A percentile compares a stretch with the other conserved stretches of the same genome.
Evolutionary conservation across 2,888 invertebrate genomes (phyloP).

Genomic region (Euclidia mi): DNA sequence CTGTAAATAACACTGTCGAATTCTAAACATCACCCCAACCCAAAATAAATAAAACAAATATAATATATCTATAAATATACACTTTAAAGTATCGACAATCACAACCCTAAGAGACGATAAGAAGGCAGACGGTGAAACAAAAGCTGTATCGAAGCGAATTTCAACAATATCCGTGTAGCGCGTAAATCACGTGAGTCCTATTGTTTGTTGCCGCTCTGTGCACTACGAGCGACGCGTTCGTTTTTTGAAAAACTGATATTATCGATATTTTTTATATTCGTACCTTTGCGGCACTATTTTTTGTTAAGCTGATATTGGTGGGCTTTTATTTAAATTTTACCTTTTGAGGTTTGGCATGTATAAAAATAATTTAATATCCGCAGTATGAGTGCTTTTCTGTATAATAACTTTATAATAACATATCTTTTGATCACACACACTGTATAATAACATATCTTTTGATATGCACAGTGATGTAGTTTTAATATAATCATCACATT

Average conservation of each 20-base stretch:
- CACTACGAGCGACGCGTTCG: conserved; percentile 40
- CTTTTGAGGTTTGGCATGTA: no score
- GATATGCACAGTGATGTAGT: no score
- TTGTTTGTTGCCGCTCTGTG: conserved; percentile 57
- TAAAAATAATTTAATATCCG: no score
- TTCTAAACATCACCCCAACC: neutral
- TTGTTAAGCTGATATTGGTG: neutral
- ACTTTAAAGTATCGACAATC: conserved; percentile 38
- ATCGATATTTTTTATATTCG: conserved; percentile 49
- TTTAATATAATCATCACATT: no score
- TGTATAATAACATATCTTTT: no score
- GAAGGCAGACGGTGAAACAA: conserved; percentile 56
- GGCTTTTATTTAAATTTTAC: no score
- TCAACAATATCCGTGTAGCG: conserved; percentile 55
- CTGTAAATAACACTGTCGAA: no score
- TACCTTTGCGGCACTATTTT: conserved; percentile 32
- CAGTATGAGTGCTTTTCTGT: no score
- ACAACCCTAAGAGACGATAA: conserved; percentile 56
- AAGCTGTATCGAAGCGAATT: conserved; percentile 59
- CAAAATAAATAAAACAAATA: conserved; percentile 27
- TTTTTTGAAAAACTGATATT: conserved; percentile 50
- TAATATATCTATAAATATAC: conserved; percentile 30
- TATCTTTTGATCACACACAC: no score
- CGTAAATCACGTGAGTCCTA: conserved; percentile 58
- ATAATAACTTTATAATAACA: no score